These are phyloP conservation scores for Macrophya annulata DNA, from an alignment of 2,888 invertebrate species.

Conservation along the genomic window DNA sequence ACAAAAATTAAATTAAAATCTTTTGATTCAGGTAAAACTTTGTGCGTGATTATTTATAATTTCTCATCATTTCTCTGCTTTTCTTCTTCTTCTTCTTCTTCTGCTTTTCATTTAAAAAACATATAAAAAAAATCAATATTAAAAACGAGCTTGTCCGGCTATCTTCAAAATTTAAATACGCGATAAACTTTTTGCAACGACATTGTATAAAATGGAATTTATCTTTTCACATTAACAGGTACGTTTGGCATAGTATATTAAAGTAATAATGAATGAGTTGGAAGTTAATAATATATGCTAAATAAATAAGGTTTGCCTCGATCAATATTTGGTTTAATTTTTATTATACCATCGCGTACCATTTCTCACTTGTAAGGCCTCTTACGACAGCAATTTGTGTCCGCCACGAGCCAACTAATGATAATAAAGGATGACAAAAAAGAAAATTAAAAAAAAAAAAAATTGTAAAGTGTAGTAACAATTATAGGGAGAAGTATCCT, in stretches of 20 bases:
- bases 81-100: neutral
- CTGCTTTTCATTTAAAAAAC: neutral
- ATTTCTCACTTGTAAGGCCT: constrained; percentile 19
- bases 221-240: constrained; percentile 26
- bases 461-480: constrained; percentile 4
- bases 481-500: constrained; percentile 8
- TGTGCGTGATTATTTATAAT: constrained; percentile 32
- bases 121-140: neutral
- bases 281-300: constrained; percentile 37
- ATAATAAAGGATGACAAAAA: neutral
- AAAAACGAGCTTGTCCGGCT: constrained; percentile 16
- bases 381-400: neutral
- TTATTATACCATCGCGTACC: constrained; percentile 19
- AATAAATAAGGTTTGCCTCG: constrained; percentile 28
- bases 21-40: constrained; percentile 23
- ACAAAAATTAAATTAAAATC: constrained; percentile 3
- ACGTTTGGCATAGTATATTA: constrained; percentile 27
- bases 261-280: neutral
- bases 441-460: neutral
- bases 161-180: neutral
- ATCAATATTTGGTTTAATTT: constrained; percentile 41
- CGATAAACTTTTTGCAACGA: neutral
- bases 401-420: neutral
- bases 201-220: constrained; percentile 28
- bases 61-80: neutral